These are phyloP conservation scores for Cecropterus lyciades DNA, from an alignment of 1,140 invertebrate species.

Conservation along the genomic window DNA sequence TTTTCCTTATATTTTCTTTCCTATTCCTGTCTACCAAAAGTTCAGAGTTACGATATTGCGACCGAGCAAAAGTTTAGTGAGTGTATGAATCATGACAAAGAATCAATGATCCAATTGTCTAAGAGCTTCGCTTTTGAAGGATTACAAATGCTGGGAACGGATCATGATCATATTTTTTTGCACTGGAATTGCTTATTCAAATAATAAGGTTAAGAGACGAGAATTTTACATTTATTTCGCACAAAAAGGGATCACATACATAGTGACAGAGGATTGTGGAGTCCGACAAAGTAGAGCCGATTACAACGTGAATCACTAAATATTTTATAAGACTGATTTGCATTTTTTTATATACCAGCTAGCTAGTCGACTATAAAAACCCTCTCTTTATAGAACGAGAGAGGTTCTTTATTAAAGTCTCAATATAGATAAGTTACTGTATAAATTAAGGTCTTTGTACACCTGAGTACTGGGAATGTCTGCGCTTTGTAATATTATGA, in stretches of 20 bases:
- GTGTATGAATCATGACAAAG: slow-evolving; percentile 19
- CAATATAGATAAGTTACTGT: slow-evolving; percentile 28
- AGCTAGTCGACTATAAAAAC: slow-evolving; percentile 42
- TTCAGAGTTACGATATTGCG: slow-evolving; percentile 17
- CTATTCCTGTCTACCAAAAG: slow-evolving; percentile 12
- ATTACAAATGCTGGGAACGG: slow-evolving; percentile 56
- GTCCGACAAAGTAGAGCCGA: slow-evolving; percentile 41
- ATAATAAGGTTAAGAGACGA: slow-evolving; percentile 45
- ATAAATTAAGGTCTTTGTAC: slow-evolving; percentile 30
- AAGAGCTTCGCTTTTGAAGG: slow-evolving; percentile 41
- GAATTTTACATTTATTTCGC: slow-evolving; percentile 51
- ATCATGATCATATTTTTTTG: slow-evolving; percentile 68
- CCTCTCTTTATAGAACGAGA: slow-evolving; percentile 28
- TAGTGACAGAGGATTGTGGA: slow-evolving; percentile 44
- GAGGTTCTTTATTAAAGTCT: slow-evolving; percentile 21
- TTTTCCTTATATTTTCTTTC: slow-evolving; percentile 4
- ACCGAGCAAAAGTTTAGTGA: slow-evolving; percentile 21
- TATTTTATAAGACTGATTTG: slow-evolving; percentile 59
- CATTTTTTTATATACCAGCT: slow-evolving; percentile 48
- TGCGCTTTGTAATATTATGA: slow-evolving; percentile 11
- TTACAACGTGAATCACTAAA: slow-evolving; percentile 59
- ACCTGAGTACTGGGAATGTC: slow-evolving; percentile 18
- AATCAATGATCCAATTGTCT: slow-evolving; percentile 22
- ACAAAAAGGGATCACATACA: slow-evolving; percentile 45
- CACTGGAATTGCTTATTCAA: slow-evolving; percentile 45